Conservation (phyloP, 2,113 vertebrate genomes). For the Eulemur macaco region DNA sequence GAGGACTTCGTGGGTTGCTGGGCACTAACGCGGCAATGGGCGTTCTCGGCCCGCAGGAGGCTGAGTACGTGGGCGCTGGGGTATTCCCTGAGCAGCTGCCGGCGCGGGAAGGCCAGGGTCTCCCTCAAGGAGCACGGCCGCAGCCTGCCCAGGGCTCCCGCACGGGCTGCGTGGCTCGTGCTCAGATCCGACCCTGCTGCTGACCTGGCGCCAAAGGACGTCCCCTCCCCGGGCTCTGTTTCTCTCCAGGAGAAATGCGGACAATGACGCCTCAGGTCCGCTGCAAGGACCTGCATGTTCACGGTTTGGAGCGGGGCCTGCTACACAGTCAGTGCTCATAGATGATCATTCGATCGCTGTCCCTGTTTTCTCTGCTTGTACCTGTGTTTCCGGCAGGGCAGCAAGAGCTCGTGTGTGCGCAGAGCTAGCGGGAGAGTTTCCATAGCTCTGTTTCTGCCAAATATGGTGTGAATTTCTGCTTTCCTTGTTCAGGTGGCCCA, state of each 20-base stretch:
- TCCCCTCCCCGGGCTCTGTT: not conserved
- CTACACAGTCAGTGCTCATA: not conserved
- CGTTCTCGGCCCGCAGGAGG: not conserved
- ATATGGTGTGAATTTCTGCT: not conserved
- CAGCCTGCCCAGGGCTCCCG: not conserved
- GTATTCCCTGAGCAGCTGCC: not conserved
- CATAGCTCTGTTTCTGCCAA: constrained; percentile 42
- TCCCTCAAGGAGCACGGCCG: not conserved
- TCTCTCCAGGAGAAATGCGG: not conserved
- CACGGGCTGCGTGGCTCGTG: not conserved
- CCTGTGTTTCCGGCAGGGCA: not conserved
- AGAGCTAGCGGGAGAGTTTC: not conserved
- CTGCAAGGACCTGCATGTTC: too few species aligned
- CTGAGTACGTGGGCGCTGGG: not conserved
- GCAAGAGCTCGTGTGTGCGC: not conserved
- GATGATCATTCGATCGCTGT: not conserved
- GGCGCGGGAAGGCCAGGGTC: not conserved
- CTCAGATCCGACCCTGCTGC: not conserved
- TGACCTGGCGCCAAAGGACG: not conserved
- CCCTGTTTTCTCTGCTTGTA: not conserved
- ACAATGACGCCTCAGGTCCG: not conserved
- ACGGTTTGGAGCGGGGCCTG: not conserved
- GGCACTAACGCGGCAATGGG: not conserved
- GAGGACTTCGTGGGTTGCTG: not conserved
- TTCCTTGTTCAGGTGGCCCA: not conserved